A percentile compares a stretch with the other conserved stretches of the same genome.
Conservation (phyloP, 1,140 invertebrate genomes). For the Drosophila orena region DNA sequence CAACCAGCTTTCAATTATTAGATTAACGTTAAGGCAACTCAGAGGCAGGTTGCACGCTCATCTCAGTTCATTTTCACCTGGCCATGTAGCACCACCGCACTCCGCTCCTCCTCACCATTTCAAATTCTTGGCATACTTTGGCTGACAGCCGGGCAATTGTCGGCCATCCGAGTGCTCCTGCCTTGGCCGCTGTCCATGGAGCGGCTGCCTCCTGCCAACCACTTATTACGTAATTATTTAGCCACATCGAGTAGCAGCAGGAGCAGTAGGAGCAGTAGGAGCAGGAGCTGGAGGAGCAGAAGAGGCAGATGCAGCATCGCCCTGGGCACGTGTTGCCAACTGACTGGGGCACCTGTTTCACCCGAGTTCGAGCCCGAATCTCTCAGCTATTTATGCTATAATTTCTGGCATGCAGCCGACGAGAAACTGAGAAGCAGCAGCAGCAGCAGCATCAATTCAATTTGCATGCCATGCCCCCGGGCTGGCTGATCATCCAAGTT, state of each 20-base stretch:
- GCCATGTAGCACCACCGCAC: conserved; percentile 10
- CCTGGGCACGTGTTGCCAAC: conserved; percentile 79
- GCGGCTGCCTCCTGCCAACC: conserved; percentile 67
- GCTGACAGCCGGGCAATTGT: conserved; percentile 65
- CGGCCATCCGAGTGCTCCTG: conserved; percentile 24
- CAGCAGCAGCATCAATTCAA: conserved; percentile 70
- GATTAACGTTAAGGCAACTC: conserved; percentile 24
- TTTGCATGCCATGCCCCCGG: conserved; percentile 62
- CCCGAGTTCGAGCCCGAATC: conserved; percentile 7
- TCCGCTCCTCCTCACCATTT: conserved; percentile 47
- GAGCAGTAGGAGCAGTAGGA: conserved; percentile 32
- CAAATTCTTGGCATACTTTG: conserved; percentile 77
- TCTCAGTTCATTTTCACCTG: conserved; percentile 45
- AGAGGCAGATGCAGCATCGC: conserved; percentile 46
- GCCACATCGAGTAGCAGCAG: conserved; percentile 33
- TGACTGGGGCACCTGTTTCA: conserved; percentile 71
- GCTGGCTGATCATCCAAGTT: conserved; percentile 19
- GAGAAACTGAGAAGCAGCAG: neutral
- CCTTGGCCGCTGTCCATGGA: conserved; percentile 15
- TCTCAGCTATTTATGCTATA: conserved; percentile 77
- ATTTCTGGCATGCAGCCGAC: conserved; percentile 71
- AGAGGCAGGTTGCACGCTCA: conserved; percentile 34
- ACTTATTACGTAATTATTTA: conserved; percentile 84
- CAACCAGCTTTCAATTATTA: conserved; percentile 45
- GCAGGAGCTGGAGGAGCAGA: conserved; percentile 4